phyloP scores from a whole-genome alignment of 2,888 invertebrate species.

The Deilephila elpenor region DNA sequence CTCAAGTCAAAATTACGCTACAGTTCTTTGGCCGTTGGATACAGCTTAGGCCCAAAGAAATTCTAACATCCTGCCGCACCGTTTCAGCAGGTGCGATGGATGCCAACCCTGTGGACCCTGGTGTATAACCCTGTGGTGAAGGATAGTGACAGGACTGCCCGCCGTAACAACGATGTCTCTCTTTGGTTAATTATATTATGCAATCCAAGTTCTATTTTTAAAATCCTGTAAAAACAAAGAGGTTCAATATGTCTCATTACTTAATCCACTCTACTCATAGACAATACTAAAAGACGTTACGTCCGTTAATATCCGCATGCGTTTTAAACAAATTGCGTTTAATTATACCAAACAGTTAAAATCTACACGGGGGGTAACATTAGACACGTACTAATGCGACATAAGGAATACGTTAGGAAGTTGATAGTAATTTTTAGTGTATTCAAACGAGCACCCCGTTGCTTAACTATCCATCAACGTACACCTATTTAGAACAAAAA shows the following conservation, averaged over 20 bases:
- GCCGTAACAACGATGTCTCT: too few species aligned
- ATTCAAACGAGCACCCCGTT: slow-evolving; percentile 31
- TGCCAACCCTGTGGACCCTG: too few species aligned
- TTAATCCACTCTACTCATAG: background rate
- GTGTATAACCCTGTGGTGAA: too few species aligned
- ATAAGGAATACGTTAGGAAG: slow-evolving; percentile 14
- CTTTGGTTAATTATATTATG: too few species aligned
- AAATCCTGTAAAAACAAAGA: background rate
- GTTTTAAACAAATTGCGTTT: slow-evolving; percentile 12
- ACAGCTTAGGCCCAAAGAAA: too few species aligned
- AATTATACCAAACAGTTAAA: slow-evolving; percentile 5
- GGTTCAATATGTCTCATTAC: background rate
- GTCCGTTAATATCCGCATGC: background rate
- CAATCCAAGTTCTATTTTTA: too few species aligned
- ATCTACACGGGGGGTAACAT: slow-evolving; percentile 15
- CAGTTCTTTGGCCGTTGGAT: too few species aligned
- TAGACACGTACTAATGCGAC: slow-evolving; percentile 20
- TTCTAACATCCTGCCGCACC: too few species aligned
- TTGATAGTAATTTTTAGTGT: slow-evolving; percentile 11
- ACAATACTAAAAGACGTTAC: background rate
- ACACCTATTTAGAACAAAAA: slow-evolving; percentile 8
- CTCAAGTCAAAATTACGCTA: too few species aligned
- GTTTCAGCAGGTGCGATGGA: too few species aligned
- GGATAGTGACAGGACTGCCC: too few species aligned
- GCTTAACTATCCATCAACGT: slow-evolving; percentile 21